phyloP scores from a whole-genome alignment of 2,797 vertebrate species.

The Trematomus bernacchii region DNA sequence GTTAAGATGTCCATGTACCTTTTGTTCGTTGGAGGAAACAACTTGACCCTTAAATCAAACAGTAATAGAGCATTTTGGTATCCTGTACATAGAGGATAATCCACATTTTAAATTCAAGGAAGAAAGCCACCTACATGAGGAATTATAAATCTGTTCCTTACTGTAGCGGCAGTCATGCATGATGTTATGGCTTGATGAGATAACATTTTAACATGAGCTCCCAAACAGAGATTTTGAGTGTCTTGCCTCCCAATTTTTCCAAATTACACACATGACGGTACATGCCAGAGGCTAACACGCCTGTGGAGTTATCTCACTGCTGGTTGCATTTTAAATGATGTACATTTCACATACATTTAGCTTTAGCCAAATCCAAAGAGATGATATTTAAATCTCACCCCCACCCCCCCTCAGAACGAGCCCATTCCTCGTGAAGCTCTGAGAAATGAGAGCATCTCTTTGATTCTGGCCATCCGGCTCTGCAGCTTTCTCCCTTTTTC shows the following conservation, averaged over 20 bases:
- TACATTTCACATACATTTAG: slow-evolving; percentile 4
- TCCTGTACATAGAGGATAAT: neutral
- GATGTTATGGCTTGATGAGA: neutral
- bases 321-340: slow-evolving; percentile 23
- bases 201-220: slow-evolving; percentile 5
- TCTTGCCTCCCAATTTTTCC: slow-evolving; percentile 5
- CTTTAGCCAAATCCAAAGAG: slow-evolving; percentile 22
- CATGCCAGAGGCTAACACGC: slow-evolving; percentile 8
- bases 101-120: no score
- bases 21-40: no score
- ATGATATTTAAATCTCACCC: slow-evolving; percentile 42
- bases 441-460: slow-evolving; percentile 53
- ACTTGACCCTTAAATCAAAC: no score
- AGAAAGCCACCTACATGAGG: neutral
- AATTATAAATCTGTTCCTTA: neutral
- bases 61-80: no score
- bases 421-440: slow-evolving; percentile 27
- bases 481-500: slow-evolving; percentile 35
- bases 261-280: neutral
- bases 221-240: neutral
- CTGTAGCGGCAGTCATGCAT: no score
- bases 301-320: neutral
- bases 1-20: no score
- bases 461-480: slow-evolving; percentile 57
- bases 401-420: neutral